Percentiles rank a stretch among this genome's conserved stretches.
Evolutionary conservation across 2,888 invertebrate species (phyloP).

Genomic region (Plusia festucae): DNA sequence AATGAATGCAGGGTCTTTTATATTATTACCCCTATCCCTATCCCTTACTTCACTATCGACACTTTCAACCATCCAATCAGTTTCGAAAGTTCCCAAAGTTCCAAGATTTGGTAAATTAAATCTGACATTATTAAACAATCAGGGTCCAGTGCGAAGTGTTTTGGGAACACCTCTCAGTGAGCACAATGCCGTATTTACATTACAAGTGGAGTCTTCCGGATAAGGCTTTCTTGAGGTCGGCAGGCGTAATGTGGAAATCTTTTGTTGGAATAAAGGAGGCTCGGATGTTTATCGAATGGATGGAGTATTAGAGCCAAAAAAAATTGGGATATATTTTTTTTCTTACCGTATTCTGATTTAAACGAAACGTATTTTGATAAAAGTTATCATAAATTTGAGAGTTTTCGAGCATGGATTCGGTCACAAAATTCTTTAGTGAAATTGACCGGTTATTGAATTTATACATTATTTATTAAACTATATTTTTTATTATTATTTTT

Average conservation of each 20-base stretch:
- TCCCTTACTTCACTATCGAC: neutral
- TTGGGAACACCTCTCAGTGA: constrained; percentile 61
- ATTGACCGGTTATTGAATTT: too few relatives aligned
- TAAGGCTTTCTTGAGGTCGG: constrained; percentile 81
- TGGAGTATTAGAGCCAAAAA: neutral
- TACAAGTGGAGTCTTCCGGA: constrained; percentile 86
- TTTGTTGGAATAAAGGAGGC: constrained; percentile 77
- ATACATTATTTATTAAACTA: too few relatives aligned
- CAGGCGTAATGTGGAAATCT: constrained; percentile 84
- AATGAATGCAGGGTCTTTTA: too few relatives aligned
- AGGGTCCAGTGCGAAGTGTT: constrained; percentile 58
- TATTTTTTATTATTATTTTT: too few relatives aligned
- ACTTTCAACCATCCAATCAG: neutral
- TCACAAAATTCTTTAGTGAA: too few relatives aligned
- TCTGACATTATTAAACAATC: constrained; percentile 61
- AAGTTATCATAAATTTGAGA: too few relatives aligned
- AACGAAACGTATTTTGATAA: too few relatives aligned
- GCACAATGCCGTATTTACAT: constrained; percentile 85
- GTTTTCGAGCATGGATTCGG: too few relatives aligned
- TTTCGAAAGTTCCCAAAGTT: neutral
- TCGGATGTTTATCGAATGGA: constrained; percentile 56
- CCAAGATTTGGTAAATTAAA: constrained; percentile 40
- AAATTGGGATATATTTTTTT: neutral
- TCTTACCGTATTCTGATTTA: neutral
- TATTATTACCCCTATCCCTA: too few relatives aligned